Percentiles rank a stretch among this genome's conserved stretches.
These are phyloP conservation scores for Isichthys henryi DNA, from an alignment of 2,113 vertebrate genomes.

Conservation along the genomic window DNA sequence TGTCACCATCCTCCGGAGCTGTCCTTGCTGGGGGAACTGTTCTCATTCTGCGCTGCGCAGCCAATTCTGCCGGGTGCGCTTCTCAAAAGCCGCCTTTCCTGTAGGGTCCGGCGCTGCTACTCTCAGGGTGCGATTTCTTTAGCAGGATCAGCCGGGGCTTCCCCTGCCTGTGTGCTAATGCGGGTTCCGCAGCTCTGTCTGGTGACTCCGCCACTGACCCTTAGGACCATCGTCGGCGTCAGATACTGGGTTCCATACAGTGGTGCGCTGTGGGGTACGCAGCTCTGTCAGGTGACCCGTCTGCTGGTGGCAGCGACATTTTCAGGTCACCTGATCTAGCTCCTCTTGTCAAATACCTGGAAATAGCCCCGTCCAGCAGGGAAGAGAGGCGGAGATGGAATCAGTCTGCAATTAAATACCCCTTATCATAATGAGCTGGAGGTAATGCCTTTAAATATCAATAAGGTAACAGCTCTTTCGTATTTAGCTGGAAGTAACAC, in stretches of 20 bases:
- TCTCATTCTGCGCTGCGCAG: conserved; percentile 26
- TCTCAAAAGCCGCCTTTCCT: neutral
- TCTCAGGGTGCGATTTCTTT: neutral
- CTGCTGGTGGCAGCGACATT: neutral
- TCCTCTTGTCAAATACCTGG: conserved; percentile 22
- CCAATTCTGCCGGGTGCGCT: neutral
- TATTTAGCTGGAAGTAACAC: conserved; percentile 39
- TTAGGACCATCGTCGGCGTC: neutral
- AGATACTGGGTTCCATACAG: neutral
- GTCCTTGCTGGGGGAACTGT: conserved; percentile 25
- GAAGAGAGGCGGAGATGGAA: conserved; percentile 24
- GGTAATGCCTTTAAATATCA: conserved; percentile 47
- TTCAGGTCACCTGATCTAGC: conserved; percentile 16
- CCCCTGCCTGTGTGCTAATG: conserved; percentile 4
- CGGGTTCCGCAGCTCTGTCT: neutral
- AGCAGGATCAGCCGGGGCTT: neutral
- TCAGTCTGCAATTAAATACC: conserved; percentile 45
- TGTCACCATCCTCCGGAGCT: conserved; percentile 15
- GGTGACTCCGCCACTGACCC: neutral
- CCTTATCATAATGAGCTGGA: conserved; percentile 42
- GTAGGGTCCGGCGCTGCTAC: neutral
- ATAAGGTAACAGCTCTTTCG: conserved; percentile 43
- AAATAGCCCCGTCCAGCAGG: conserved; percentile 8
- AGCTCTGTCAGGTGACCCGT: neutral
- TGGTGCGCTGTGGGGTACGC: neutral